Evolutionary conservation across 2,888 invertebrate species (phyloP), one percentile per base, ranked within the genome.

Genomic region (Agonopterix subpropinquella): DNA sequence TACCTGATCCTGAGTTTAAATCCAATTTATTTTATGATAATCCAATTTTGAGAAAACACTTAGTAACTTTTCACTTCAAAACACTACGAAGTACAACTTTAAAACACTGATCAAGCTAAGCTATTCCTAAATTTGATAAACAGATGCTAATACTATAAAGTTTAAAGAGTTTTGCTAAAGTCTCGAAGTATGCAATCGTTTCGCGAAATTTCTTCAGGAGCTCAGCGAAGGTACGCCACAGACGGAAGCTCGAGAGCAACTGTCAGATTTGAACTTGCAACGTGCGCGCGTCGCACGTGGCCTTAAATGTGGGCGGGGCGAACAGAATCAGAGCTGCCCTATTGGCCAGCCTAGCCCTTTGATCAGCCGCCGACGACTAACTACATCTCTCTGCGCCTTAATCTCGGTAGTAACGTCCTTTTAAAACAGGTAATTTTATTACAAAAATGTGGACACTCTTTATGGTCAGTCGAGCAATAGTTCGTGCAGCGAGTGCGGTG

Each of bases 371-470:
- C 82, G 80, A 78, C 83, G 74, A 80, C 86, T 87, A 85, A 86
- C 85, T 80, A 87, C 80, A 78, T 84, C 78, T 77, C 79, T 80
- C 73, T 80, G 78, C 72, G 80, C 83, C 86, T 87, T 87, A 88
- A 88, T 87, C 87, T 87, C 86, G 73, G 83, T 82, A 87, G 82
- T 85, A 84, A 83, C 79, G 78, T 87, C 80, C 86, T 85, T 86
- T 87, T 85, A 87, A 87, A 87, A 86, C 85, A 85, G 82, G 87
- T 87, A 87, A 87, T 86, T 83, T 86, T 79, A 85, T 87, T 86
- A 81, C 75, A 85, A 86, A 85, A 84, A 81, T 78, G 77, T 77
- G 72, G 65, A 78, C 77, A 79, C 75, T 78, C 80, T 85, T 82
- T 78, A 78, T 77, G 80, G 77, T 77, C 78, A 81, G 76, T 75